Evolutionary conservation across 37 sponge, comb jelly and placozoan genomes (phyloP), one percentile per base, ranked within the genome.

Genomic region (Geodia barretti): DNA sequence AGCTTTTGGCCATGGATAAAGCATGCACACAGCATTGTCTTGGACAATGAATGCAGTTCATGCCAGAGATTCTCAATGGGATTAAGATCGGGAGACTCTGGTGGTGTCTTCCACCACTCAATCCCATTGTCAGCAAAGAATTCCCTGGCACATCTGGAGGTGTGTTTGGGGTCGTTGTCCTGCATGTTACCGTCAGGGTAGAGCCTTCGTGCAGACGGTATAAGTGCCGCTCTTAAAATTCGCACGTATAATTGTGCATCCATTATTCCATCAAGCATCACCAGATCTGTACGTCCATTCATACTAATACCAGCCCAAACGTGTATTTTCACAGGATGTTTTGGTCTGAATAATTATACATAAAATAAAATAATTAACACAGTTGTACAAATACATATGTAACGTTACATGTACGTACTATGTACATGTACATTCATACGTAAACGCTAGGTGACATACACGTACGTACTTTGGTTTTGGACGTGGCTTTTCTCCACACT

Each of bases 51-150:
- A 78, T n/a, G n/a, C n/a, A 47, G 42, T 29, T 79, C 54, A 19
- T 38, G 64, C 83, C 83, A 83, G 9, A 83, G 39, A 4, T 60
- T 64, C 68, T 83, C 67, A 19, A 83, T 83, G 7, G 75, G 83
- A 31, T 83, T 83, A 19, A 83, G 25, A 54, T 83, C 75, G 28
- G 83, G 72, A 40, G 72, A 42, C 36, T 70, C 71, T 9, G 83
- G 47, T 23, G 83, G 83, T 36, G 75, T 73, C 7, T 70, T 43
- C 65, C 74, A 83, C 83, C 75, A 83, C 26, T 73, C 72, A 7
- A 83, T 73, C n/a, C 54, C 47, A 21, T 83, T 62, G 4, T 62
- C 47, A 35, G 72, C 75, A 5, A 28, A 62, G 47, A 62, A 73
- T 37, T 36, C 60, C 19, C 69, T 59, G 19, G 72, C 82, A 1